phyloP scores from a whole-genome alignment of 30 jellyfish, hydroid and myxozoan genomes.

The Aurelia aurita complex sp. Pacific region DNA sequence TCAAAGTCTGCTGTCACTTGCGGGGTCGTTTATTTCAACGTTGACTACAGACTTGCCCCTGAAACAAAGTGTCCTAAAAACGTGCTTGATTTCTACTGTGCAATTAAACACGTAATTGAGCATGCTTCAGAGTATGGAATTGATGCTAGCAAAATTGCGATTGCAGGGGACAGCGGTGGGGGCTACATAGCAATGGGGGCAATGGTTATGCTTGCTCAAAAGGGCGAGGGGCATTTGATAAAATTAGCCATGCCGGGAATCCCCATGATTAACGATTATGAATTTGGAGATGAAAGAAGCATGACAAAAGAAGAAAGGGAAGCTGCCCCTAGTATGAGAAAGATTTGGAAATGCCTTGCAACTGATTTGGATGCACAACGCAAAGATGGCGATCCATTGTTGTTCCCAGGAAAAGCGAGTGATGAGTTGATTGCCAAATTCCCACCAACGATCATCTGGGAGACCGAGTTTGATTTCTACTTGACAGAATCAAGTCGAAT shows the following conservation, averaged over 20 bases:
- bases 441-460: conserved; percentile 42
- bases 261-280: conserved; percentile 47
- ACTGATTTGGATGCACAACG: conserved; percentile 35
- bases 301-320: conserved; percentile 52
- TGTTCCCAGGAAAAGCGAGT: conserved; percentile 39
- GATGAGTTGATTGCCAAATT: conserved; percentile 38
- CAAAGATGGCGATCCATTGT: conserved; percentile 38
- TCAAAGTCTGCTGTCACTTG: conserved; percentile 1
- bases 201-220: conserved; percentile 56
- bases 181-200: conserved; percentile 41
- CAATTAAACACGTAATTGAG: too few relatives aligned
- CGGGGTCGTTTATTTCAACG: neutral
- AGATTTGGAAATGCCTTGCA: conserved; percentile 46
- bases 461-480: conserved; percentile 22
- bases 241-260: conserved; percentile 22
- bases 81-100: too few relatives aligned
- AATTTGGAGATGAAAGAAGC: conserved; percentile 24
- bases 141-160: conserved; percentile 25
- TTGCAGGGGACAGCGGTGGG: conserved; percentile 63
- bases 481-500: conserved; percentile 35
- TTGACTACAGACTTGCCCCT: conserved; percentile 28
- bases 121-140: conserved; percentile 20
- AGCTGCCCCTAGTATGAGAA: neutral
- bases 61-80: conserved; percentile 54
- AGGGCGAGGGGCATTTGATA: conserved; percentile 27